phyloP scores from a whole-genome alignment of 2,113 vertebrate genomes.

The Suncus etruscus region DNA sequence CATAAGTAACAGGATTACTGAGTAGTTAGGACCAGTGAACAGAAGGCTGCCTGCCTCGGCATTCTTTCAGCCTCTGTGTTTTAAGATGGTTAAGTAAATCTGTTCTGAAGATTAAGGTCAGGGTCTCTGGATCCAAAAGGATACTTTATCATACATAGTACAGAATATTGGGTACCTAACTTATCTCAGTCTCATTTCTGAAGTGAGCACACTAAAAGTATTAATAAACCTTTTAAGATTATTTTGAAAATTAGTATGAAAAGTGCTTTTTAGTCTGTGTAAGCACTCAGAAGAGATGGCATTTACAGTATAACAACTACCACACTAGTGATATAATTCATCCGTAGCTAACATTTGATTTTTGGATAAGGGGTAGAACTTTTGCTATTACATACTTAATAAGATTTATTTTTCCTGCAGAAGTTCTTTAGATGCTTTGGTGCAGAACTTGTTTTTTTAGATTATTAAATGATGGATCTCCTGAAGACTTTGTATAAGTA shows the following conservation, averaged over 20 bases:
- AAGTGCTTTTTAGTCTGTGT: background rate
- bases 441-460: background rate
- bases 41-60: background rate
- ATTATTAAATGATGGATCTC: background rate
- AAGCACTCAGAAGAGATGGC: background rate
- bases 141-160: background rate
- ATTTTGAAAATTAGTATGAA: constrained; percentile 22
- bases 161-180: background rate
- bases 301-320: no score
- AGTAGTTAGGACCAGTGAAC: background rate
- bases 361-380: background rate
- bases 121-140: background rate
- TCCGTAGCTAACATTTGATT: constrained; percentile 9
- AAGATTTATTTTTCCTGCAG: background rate
- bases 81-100: background rate
- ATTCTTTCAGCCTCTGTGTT: background rate
- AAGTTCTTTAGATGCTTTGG: background rate
- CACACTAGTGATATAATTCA: background rate
- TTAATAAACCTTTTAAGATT: background rate
- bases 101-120: background rate
- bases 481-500: background rate
- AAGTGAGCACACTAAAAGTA: background rate
- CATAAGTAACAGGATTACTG: constrained; percentile 1
- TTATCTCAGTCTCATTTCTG: constrained; percentile 6
- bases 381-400: background rate